Conservation (phyloP, 1,140 invertebrate genomes). For the Bombus breviceps region DNA sequence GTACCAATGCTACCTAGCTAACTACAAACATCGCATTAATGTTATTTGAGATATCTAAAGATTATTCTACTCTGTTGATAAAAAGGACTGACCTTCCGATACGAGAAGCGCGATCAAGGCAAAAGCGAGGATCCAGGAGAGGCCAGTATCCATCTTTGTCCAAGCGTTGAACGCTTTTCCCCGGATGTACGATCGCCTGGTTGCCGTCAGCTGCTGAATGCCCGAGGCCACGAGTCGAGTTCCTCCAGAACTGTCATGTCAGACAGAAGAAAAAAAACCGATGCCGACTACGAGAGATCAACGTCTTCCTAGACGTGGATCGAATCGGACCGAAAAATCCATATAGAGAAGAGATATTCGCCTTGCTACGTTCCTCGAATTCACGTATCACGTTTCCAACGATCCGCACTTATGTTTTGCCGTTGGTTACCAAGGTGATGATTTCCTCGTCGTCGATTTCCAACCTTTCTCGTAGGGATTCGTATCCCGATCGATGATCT, state of each 20-base stretch:
- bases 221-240: conserved; percentile 32
- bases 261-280: conserved; percentile 35
- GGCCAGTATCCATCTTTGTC: conserved; percentile 55
- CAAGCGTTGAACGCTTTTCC: conserved; percentile 28
- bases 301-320: conserved; percentile 40
- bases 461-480: conserved; percentile 19
- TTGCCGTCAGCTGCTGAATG: conserved; percentile 60
- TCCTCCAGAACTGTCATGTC: conserved; percentile 56
- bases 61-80: too few relatives aligned
- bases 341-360: conserved; percentile 3
- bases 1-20: too few relatives aligned
- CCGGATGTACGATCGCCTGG: conserved; percentile 40
- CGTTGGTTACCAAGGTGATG: conserved; percentile 72
- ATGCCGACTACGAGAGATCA: conserved; percentile 19
- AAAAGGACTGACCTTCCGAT: conserved; percentile 58
- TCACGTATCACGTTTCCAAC: conserved; percentile 5
- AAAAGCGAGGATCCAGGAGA: conserved; percentile 38
- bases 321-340: conserved; percentile 39
- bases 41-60: too few relatives aligned
- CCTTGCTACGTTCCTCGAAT: not conserved
- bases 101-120: conserved; percentile 46
- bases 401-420: conserved; percentile 68
- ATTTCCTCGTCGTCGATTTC: conserved; percentile 18
- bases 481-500: conserved; percentile 51
- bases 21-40: too few relatives aligned